Conservation (phyloP, 2,113 vertebrate genomes). For the Motacilla alba region DNA sequence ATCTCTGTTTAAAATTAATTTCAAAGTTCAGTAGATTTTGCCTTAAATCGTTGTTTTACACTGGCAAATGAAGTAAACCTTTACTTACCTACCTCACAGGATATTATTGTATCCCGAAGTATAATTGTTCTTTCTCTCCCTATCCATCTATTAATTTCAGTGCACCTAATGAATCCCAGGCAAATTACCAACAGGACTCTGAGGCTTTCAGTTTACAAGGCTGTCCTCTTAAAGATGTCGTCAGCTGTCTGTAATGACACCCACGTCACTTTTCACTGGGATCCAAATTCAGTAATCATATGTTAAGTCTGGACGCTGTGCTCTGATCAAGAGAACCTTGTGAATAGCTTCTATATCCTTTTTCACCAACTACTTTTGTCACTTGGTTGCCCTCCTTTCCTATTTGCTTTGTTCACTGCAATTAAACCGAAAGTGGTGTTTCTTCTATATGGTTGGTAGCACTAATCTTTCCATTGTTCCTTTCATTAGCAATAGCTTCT, state of each 20-base stretch:
- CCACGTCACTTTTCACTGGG: neutral
- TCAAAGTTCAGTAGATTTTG: neutral
- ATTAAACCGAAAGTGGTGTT: conserved; percentile 83
- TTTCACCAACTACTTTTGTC: conserved; percentile 72
- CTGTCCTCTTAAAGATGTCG: neutral
- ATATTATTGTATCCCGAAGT: neutral
- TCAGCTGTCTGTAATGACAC: conserved; percentile 1
- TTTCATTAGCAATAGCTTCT: conserved; percentile 84
- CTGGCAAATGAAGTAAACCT: neutral
- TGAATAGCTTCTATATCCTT: conserved; percentile 53
- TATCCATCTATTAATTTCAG: neutral
- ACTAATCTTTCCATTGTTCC: conserved; percentile 84
- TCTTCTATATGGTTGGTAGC: conserved; percentile 82
- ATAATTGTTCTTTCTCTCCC: neutral
- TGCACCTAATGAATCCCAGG: neutral
- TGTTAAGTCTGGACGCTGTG: conserved; percentile 10
- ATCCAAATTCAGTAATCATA: conserved; percentile 32
- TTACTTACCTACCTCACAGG: neutral
- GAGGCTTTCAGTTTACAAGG: neutral
- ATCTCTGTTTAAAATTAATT: neutral
- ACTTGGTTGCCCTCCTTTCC: conserved; percentile 78
- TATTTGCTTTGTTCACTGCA: conserved; percentile 80
- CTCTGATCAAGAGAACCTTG: conserved; percentile 60
- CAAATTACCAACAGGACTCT: neutral
- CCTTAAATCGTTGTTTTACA: neutral